phyloP scores from a whole-genome alignment of 2,797 vertebrate genomes.

The Eurystomus glaucurus region DNA sequence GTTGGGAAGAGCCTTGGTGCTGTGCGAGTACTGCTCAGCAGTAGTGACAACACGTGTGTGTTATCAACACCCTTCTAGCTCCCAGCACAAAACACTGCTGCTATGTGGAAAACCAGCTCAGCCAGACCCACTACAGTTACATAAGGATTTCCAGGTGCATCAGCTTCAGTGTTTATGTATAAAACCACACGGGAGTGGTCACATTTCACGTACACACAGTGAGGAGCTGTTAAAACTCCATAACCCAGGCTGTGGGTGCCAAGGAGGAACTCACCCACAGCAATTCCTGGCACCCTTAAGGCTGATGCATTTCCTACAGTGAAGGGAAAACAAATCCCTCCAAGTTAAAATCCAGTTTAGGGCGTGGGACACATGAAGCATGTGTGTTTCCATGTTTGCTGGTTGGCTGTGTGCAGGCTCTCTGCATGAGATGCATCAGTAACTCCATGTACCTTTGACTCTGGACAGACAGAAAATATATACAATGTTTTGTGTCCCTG shows the following conservation, averaged over 20 bases:
- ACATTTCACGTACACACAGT: accelerated
- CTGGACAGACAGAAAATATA: not conserved
- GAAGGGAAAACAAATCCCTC: not conserved
- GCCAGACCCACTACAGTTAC: not conserved
- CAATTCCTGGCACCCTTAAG: not conserved
- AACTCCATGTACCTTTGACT: not conserved
- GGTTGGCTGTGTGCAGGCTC: not conserved
- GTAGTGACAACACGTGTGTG: too few relatives aligned
- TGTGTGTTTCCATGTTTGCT: accelerated
- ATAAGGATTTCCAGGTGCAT: not conserved
- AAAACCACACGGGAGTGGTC: accelerated
- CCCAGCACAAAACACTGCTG: too few relatives aligned
- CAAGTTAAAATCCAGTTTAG: not conserved
- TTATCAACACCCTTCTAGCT: too few relatives aligned
- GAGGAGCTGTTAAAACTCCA: not conserved
- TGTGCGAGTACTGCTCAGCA: too few relatives aligned
- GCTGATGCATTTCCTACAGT: not conserved
- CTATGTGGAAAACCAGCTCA: too few relatives aligned
- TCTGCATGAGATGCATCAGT: not conserved
- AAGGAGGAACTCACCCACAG: not conserved
- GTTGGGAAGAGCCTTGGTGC: too few relatives aligned
- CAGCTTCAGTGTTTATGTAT: not conserved
- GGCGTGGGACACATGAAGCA: accelerated
- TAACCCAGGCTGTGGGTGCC: not conserved
- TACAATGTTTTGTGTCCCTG: not conserved